These are phyloP conservation scores for Chiloscyllium punctatum DNA, from an alignment of 2,797 vertebrate species.

Conservation along the genomic window DNA sequence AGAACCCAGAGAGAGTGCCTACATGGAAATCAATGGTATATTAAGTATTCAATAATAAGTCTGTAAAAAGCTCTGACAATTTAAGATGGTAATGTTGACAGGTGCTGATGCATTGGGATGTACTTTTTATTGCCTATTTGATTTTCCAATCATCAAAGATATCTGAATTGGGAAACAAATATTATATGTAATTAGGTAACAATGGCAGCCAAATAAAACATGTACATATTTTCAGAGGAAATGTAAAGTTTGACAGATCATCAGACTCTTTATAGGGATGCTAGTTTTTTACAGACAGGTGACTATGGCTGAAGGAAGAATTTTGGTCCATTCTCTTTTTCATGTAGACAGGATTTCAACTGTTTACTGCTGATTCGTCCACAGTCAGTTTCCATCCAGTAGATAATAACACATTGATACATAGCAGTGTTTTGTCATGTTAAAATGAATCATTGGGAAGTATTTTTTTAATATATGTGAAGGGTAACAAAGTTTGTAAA, in stretches of 20 bases:
- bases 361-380: background rate
- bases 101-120: background rate
- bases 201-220: background rate
- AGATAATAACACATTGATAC: background rate
- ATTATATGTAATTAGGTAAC: background rate
- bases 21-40: background rate
- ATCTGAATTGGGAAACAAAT: background rate
- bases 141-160: background rate
- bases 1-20: background rate
- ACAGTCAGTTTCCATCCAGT: background rate
- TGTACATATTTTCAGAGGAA: background rate
- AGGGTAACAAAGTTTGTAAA: background rate
- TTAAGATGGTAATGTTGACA: background rate
- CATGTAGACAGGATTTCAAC: background rate
- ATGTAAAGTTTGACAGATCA: background rate
- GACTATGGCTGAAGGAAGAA: background rate
- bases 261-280: too few species aligned
- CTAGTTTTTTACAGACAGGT: background rate
- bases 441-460: background rate
- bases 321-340: background rate
- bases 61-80: background rate
- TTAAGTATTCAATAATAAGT: background rate
- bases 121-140: background rate
- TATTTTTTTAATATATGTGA: background rate
- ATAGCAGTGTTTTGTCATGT: background rate